Evolutionary conservation across 2,888 invertebrate species (phyloP).

Genomic region (Ophioninae sp.): DNA sequence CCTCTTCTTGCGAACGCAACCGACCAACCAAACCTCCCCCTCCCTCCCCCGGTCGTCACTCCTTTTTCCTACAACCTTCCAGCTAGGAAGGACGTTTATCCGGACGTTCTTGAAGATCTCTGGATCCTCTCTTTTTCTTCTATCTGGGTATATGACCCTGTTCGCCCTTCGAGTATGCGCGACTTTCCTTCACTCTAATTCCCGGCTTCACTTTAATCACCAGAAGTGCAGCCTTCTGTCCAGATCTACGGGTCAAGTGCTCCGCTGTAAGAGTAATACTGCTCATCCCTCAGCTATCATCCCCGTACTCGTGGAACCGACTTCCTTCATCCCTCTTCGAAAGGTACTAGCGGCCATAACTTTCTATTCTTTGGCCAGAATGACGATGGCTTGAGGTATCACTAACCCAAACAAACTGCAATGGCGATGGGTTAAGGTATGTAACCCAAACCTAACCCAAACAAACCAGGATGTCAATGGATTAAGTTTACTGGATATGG

Average conservation of each 20-base stretch:
- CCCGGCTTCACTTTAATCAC: conserved; percentile 77
- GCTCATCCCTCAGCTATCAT: conserved; percentile 54
- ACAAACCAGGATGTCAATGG: neutral
- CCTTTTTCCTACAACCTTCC: conserved; percentile 38
- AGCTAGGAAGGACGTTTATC: conserved; percentile 18
- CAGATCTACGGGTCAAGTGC: conserved; percentile 73
- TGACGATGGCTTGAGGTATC: conserved; percentile 18
- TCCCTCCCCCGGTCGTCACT: conserved; percentile 21
- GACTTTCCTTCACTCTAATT: conserved; percentile 74
- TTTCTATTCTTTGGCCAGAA: conserved; percentile 16
- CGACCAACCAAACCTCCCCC: conserved; percentile 41
- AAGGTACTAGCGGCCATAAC: neutral
- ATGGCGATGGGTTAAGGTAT: conserved; percentile 23
- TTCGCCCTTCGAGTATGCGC: conserved; percentile 47
- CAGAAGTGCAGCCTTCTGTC: conserved; percentile 72
- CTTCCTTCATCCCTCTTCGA: conserved; percentile 11
- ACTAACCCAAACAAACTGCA: too few relatives aligned
- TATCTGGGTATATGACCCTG: conserved; percentile 35
- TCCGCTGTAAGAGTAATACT: conserved; percentile 56
- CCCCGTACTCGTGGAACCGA: neutral
- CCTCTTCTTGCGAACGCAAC: conserved; percentile 40
- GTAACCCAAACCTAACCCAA: too few relatives aligned
- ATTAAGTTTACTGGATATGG: conserved; percentile 23
- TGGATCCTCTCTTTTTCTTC: conserved; percentile 3
- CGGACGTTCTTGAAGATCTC: conserved; percentile 18